Evolutionary conservation across 2,113 vertebrate genomes (phyloP).

Genomic region (Callionymus lyra): DNA sequence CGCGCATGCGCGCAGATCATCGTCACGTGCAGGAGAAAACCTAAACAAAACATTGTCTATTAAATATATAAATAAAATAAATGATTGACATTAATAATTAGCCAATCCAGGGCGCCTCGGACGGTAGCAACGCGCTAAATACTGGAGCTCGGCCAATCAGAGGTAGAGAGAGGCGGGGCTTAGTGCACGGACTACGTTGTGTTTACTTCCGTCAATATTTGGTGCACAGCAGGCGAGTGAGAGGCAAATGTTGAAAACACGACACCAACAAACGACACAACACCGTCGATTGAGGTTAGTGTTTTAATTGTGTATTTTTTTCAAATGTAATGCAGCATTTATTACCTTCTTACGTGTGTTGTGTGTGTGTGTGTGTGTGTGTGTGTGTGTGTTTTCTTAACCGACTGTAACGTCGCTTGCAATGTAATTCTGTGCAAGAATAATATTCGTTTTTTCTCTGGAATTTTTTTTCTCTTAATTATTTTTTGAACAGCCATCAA

Average conservation of each 20-base stretch:
- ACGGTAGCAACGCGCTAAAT: slow-evolving; percentile 62
- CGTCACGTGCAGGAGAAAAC: slow-evolving; percentile 60
- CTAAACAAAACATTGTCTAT: slow-evolving; percentile 41
- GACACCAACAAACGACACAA: slow-evolving; percentile 29
- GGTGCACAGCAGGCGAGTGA: slow-evolving; percentile 11
- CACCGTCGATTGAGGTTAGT: slow-evolving; percentile 28
- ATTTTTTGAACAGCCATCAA: too few species aligned
- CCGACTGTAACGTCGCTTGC: slow-evolving; percentile 2
- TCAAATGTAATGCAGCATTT: too few species aligned
- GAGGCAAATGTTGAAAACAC: slow-evolving; percentile 8
- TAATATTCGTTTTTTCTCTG: too few species aligned
- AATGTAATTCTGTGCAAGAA: too few species aligned
- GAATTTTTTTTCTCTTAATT: too few species aligned
- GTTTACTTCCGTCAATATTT: slow-evolving; percentile 75
- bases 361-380: too few species aligned
- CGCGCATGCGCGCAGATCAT: slow-evolving; percentile 53
- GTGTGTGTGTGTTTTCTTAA: too few species aligned
- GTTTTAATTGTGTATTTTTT: not conserved
- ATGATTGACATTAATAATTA: slow-evolving; percentile 18
- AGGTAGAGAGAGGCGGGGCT: slow-evolving; percentile 17
- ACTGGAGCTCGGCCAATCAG: slow-evolving; percentile 48
- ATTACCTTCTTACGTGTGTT: too few species aligned
- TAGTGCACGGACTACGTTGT: slow-evolving; percentile 21
- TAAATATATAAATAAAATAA: slow-evolving; percentile 4
- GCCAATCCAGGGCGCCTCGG: slow-evolving; percentile 47